Conservation (phyloP, 2,888 invertebrate genomes). For the Caenorhabditis japonica region DNA sequence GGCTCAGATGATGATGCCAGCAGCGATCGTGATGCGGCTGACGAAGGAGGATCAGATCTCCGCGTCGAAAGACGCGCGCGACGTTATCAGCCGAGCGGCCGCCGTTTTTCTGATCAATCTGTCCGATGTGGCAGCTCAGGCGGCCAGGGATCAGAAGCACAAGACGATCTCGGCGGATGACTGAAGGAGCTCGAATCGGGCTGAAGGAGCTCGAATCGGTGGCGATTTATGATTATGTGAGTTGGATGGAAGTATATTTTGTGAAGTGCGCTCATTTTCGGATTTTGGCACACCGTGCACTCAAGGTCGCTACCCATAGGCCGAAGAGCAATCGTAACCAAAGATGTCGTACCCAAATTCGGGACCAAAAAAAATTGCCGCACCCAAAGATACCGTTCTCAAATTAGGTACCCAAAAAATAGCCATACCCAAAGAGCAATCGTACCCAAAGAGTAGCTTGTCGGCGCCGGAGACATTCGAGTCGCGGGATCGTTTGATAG, state of each 20-base stretch:
- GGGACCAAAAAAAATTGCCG: too few relatives aligned
- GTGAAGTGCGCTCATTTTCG: background rate
- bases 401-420: too few relatives aligned
- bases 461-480: too few relatives aligned
- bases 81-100: conserved; percentile 38
- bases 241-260: too few relatives aligned
- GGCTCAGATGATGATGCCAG: conserved; percentile 36
- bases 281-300: conserved; percentile 49
- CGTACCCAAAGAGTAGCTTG: too few relatives aligned
- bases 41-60: conserved; percentile 46
- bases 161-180: conserved; percentile 41
- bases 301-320: too few relatives aligned
- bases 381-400: too few relatives aligned
- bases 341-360: too few relatives aligned
- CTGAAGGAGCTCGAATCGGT: too few relatives aligned
- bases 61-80: conserved; percentile 42
- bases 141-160: conserved; percentile 33
- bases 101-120: conserved; percentile 49
- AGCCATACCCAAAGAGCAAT: too few relatives aligned
- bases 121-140: conserved; percentile 30
- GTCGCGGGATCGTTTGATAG: too few relatives aligned
- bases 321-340: too few relatives aligned
- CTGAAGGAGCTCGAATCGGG: conserved; percentile 27
- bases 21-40: conserved; percentile 39
- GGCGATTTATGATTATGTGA: conserved; percentile 19